A percentile compares a stretch with the other conserved stretches of the same genome.
These are phyloP conservation scores for Drosophila fulvimacula DNA, from an alignment of 2,888 invertebrate genomes.

Conservation along the genomic window DNA sequence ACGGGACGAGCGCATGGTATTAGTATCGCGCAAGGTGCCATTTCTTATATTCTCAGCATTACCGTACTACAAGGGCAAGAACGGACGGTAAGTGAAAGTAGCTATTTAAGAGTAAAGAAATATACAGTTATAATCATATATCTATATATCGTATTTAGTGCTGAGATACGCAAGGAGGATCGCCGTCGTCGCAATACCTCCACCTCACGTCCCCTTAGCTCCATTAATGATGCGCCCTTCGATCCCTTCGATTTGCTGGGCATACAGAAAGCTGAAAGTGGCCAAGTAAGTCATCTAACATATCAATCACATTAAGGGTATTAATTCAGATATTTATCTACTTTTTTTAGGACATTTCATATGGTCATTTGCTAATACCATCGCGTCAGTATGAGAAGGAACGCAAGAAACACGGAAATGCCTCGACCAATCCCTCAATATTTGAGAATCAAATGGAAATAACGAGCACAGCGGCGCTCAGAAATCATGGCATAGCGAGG, in stretches of 20 bases:
- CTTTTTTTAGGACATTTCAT: conserved; percentile 92
- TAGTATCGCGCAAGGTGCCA: conserved; percentile 92
- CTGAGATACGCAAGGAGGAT: conserved; percentile 90
- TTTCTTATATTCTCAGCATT: conserved; percentile 94
- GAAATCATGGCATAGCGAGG: conserved; percentile 87
- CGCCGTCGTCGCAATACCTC: conserved; percentile 93
- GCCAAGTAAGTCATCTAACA: conserved; percentile 88
- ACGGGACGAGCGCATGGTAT: conserved; percentile 90
- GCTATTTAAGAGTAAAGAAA: neutral
- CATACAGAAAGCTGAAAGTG: conserved; percentile 91
- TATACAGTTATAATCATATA: neutral
- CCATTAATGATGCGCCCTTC: conserved; percentile 91
- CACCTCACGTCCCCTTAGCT: conserved; percentile 92
- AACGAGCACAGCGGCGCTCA: conserved; percentile 85
- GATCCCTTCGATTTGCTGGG: conserved; percentile 95
- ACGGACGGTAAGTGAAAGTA: conserved; percentile 86
- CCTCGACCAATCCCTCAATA: conserved; percentile 69
- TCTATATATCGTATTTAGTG: conserved; percentile 82
- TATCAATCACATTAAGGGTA: neutral
- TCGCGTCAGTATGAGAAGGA: conserved; percentile 86
- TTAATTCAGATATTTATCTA: neutral
- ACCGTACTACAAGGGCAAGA: conserved; percentile 91
- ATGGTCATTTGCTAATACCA: conserved; percentile 92
- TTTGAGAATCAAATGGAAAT: conserved; percentile 84
- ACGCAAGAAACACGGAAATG: conserved; percentile 83